Conservation (phyloP, 2,797 vertebrate genomes). For the Rhinoraja longicauda region DNA sequence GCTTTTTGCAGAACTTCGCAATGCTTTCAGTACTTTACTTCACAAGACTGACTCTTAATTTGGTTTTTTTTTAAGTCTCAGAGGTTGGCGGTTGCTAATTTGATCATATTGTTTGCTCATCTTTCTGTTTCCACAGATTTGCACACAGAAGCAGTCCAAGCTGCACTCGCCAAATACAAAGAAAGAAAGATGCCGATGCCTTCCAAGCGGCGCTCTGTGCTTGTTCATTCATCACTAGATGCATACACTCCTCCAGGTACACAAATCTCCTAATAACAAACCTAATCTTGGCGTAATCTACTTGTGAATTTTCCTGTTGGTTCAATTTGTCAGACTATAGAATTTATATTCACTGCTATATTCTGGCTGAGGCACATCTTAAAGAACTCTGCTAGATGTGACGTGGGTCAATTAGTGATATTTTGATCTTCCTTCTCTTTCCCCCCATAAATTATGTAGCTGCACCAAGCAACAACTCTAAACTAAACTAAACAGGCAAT, state of each 20-base stretch:
- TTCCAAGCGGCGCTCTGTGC: constrained; percentile 84
- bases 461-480: neutral
- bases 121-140: constrained; percentile 62
- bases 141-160: constrained; percentile 94
- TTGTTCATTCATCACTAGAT: constrained; percentile 81
- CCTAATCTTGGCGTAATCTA: neutral
- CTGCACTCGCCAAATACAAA: constrained; percentile 87
- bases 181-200: constrained; percentile 97
- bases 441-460: neutral
- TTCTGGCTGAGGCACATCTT: neutral
- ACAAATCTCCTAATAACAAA: neutral
- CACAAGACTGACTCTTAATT: neutral
- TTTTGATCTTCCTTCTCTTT: neutral
- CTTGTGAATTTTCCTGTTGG: neutral
- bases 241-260: constrained; percentile 90
- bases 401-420: neutral
- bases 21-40: neutral
- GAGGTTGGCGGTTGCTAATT: neutral
- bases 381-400: neutral
- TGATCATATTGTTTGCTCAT: neutral
- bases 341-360: neutral
- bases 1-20: neutral
- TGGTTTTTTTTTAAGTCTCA: neutral
- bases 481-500: neutral
- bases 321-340: neutral